These are phyloP conservation scores for Dallia pectoralis DNA, from an alignment of 2,797 vertebrate genomes.

Conservation along the genomic window DNA sequence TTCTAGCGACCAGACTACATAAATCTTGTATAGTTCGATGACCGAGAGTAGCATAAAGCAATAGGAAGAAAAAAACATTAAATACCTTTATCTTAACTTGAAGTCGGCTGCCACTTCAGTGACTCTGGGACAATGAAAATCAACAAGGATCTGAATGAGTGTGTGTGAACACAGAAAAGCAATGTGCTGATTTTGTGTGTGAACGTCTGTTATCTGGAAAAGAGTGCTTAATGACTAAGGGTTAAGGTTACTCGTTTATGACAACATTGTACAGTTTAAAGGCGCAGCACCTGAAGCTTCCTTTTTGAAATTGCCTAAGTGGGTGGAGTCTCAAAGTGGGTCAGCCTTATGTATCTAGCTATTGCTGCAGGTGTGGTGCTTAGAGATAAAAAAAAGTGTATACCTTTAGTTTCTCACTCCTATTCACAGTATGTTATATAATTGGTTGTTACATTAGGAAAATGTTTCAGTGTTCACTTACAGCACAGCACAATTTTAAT, in stretches of 20 bases:
- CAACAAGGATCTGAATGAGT: slow-evolving; percentile 9
- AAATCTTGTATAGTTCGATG: neutral
- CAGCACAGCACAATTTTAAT: no score
- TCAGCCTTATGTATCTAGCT: neutral
- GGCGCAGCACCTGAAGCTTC: neutral
- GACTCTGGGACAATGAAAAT: slow-evolving; percentile 3
- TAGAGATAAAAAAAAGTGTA: neutral
- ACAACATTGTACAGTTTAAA: neutral
- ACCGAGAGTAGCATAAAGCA: neutral
- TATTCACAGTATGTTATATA: neutral
- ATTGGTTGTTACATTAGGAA: neutral
- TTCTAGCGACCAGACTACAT: no score
- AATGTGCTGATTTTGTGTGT: slow-evolving; percentile 2
- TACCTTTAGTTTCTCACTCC: neutral
- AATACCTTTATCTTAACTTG: neutral
- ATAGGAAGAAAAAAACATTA: neutral
- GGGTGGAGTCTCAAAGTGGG: neutral
- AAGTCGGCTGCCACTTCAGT: neutral
- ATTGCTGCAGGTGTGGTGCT: neutral
- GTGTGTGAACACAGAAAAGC: slow-evolving; percentile 8
- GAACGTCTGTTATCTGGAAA: slow-evolving; percentile 7
- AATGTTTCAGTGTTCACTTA: no score
- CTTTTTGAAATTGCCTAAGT: neutral
- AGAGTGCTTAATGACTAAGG: neutral
- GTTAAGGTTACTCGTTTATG: neutral